phyloP scores from a whole-genome alignment of 2,113 vertebrate species.

The Leptobrachium ailaonicum region DNA sequence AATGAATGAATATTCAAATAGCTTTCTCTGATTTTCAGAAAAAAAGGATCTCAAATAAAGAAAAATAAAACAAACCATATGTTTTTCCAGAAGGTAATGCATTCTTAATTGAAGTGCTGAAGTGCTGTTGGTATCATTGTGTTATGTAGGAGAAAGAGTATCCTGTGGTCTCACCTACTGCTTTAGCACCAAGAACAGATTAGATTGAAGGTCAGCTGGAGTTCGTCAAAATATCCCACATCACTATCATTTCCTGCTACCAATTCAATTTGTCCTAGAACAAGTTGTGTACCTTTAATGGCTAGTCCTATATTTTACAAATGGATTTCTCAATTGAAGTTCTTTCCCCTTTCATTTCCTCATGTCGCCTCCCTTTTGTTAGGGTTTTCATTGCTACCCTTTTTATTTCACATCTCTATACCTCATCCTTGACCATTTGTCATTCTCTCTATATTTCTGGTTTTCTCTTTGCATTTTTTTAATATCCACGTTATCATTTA shows the following conservation, averaged over 20 bases:
- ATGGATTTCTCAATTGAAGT: background rate
- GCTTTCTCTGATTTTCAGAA: background rate
- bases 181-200: constrained; percentile 35
- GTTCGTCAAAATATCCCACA: constrained; percentile 32
- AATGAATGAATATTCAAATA: too few species aligned
- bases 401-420: too few species aligned
- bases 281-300: constrained; percentile 24
- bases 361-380: too few species aligned
- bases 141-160: constrained; percentile 21
- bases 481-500: too few species aligned
- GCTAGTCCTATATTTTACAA: background rate
- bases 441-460: too few species aligned
- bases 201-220: constrained; percentile 42
- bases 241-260: constrained; percentile 38
- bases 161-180: constrained; percentile 38
- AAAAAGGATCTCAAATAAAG: background rate
- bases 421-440: too few species aligned
- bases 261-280: constrained; percentile 42
- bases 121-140: constrained; percentile 22
- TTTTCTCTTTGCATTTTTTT: too few species aligned
- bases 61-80: background rate
- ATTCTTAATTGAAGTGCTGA: constrained; percentile 31
- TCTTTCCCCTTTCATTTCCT: too few species aligned
- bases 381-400: too few species aligned
- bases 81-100: constrained; percentile 24